Percentiles rank a stretch among this genome's conserved stretches.
These are phyloP conservation scores for Rhimphoctona megacephalus DNA, from an alignment of 2,888 invertebrate species.

Conservation along the genomic window DNA sequence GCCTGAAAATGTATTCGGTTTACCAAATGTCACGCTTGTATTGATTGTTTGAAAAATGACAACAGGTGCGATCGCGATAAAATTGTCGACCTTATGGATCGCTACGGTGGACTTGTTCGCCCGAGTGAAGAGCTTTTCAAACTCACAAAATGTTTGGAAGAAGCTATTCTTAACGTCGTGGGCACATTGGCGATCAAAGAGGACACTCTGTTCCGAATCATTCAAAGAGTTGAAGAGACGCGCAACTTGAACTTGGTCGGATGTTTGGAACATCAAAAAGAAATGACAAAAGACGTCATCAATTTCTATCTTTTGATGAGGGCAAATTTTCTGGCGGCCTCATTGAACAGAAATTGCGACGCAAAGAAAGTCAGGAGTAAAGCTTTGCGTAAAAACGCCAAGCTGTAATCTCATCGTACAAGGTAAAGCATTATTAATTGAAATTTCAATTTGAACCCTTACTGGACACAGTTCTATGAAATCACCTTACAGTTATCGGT, in stretches of 20 bases:
- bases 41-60: conserved; percentile 28
- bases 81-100: conserved; percentile 49
- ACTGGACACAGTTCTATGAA: no score
- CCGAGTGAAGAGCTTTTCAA: conserved; percentile 61
- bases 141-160: conserved; percentile 47
- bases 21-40: conserved; percentile 50
- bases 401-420: conserved; percentile 28
- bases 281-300: conserved; percentile 37
- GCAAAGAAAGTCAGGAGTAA: conserved; percentile 40
- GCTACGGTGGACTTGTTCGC: conserved; percentile 48
- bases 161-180: conserved; percentile 45
- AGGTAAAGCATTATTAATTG: no score
- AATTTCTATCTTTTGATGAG: conserved; percentile 43
- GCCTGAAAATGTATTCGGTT: conserved; percentile 54
- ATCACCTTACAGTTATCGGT: no score
- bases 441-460: no score
- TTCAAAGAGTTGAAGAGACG: conserved; percentile 29
- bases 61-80: conserved; percentile 45
- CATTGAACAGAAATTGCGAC: conserved; percentile 49
- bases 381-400: conserved; percentile 51
- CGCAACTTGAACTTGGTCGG: conserved; percentile 41
- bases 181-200: conserved; percentile 49
- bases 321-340: conserved; percentile 48
- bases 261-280: conserved; percentile 40
- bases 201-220: conserved; percentile 53